These are phyloP conservation scores for Heliangelus exortis DNA, from an alignment of 2,797 vertebrate species.

Conservation along the genomic window DNA sequence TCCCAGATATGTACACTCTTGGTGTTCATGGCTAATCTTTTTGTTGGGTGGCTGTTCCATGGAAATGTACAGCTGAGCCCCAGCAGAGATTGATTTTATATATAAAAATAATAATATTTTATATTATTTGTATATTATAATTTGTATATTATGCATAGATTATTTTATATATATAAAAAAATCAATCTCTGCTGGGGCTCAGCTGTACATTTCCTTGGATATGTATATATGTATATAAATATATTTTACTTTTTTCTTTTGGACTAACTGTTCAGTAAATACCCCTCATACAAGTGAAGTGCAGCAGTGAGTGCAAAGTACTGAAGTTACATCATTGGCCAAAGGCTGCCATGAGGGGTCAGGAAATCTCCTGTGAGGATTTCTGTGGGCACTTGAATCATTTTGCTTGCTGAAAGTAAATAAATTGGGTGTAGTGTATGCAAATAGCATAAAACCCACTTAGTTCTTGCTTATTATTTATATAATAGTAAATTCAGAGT, in stretches of 20 bases:
- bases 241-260: not conserved
- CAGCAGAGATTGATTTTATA: not conserved
- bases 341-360: not conserved
- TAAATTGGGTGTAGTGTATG: not conserved
- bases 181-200: not conserved
- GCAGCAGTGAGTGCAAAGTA: not conserved
- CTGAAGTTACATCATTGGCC: not conserved
- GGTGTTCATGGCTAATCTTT: not conserved
- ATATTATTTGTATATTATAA: too few species aligned
- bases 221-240: too few species aligned
- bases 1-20: not conserved
- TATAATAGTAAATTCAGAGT: not conserved
- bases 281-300: not conserved
- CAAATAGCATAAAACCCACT: not conserved
- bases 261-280: not conserved
- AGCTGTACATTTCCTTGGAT: not conserved
- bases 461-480: not conserved
- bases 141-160: too few species aligned
- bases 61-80: not conserved
- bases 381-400: not conserved
- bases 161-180: not conserved
- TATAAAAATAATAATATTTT: too few species aligned
- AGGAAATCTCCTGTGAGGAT: not conserved
- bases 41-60: not conserved
- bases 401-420: not conserved